phyloP scores from a whole-genome alignment of 1,140 invertebrate genomes.

The Drosophila punjabiensis region DNA sequence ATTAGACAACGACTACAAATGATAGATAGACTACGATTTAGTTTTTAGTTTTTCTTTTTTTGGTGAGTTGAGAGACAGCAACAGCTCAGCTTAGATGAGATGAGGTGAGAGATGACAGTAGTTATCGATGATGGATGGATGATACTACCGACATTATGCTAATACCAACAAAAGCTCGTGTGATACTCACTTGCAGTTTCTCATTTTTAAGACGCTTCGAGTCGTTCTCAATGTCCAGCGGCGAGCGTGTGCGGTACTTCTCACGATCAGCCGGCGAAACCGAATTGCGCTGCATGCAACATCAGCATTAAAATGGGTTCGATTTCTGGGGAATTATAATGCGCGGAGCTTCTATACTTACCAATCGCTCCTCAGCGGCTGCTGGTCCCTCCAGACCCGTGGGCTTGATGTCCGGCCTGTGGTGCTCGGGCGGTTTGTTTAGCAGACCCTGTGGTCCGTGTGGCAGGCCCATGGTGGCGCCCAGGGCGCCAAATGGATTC shows the following conservation, averaged over 20 bases:
- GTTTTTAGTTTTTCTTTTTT: constrained; percentile 28
- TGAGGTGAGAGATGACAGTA: constrained; percentile 35
- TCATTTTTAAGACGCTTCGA: constrained; percentile 94
- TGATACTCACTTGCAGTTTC: constrained; percentile 93
- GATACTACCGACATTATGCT: constrained; percentile 20
- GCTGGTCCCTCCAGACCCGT: constrained; percentile 83
- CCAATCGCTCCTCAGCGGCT: constrained; percentile 83
- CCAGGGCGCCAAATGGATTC: constrained; percentile 85
- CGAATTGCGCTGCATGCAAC: constrained; percentile 89
- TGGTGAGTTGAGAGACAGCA: constrained; percentile 80
- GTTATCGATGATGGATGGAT: constrained; percentile 24
- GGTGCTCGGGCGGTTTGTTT: constrained; percentile 84
- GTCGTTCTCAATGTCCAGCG: constrained; percentile 89
- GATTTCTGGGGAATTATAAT: neutral
- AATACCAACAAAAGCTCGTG: constrained; percentile 8
- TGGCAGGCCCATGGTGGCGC: constrained; percentile 83
- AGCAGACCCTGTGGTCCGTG: constrained; percentile 83
- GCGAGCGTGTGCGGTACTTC: constrained; percentile 91
- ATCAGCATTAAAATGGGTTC: neutral
- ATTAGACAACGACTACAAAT: constrained; percentile 66
- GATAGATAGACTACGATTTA: constrained; percentile 59
- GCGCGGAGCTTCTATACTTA: constrained; percentile 27
- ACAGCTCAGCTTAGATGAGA: constrained; percentile 51
- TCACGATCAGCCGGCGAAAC: constrained; percentile 96
- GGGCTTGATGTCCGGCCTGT: constrained; percentile 84